A percentile compares a stretch with the other conserved stretches of the same genome.
phyloP scores from a whole-genome alignment of 2,888 invertebrate species.

The Leptinotarsa tumamoca region DNA sequence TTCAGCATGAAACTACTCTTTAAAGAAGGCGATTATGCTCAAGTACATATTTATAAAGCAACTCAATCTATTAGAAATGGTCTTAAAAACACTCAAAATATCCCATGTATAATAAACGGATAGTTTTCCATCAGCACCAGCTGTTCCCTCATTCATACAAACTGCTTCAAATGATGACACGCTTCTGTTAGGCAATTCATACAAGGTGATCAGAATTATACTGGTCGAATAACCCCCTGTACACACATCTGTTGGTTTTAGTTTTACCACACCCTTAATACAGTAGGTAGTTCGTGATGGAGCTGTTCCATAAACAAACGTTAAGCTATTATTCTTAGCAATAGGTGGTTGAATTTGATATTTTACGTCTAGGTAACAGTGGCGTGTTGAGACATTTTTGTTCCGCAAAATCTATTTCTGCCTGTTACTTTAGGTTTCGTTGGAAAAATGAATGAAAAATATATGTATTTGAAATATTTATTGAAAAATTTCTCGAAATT shows the following conservation, averaged over 20 bases:
- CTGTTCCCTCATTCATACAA: constrained; percentile 16
- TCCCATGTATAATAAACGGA: background rate
- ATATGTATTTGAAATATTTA: background rate
- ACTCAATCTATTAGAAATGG: too few relatives aligned
- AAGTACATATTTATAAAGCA: too few relatives aligned
- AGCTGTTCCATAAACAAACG: constrained; percentile 19
- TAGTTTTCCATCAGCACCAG: constrained; percentile 4
- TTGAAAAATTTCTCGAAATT: too few relatives aligned
- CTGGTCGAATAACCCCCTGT: constrained; percentile 8
- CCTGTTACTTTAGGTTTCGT: too few relatives aligned
- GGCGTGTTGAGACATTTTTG: background rate
- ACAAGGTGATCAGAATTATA: constrained; percentile 12
- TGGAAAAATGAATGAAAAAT: background rate
- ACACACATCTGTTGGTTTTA: constrained; percentile 26
- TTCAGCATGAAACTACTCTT: too few relatives aligned
- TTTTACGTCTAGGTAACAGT: background rate
- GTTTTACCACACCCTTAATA: constrained; percentile 25
- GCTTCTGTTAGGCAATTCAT: constrained; percentile 9
- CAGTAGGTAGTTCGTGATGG: constrained; percentile 19
- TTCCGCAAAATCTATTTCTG: background rate
- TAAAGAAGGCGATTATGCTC: too few relatives aligned
- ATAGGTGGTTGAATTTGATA: constrained; percentile 14
- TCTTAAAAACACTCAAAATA: background rate
- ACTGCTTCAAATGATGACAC: constrained; percentile 8
- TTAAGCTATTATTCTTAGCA: background rate